These are phyloP conservation scores for Dorcus parallelipipedus DNA, from an alignment of 2,888 invertebrate genomes.

Conservation along the genomic window DNA sequence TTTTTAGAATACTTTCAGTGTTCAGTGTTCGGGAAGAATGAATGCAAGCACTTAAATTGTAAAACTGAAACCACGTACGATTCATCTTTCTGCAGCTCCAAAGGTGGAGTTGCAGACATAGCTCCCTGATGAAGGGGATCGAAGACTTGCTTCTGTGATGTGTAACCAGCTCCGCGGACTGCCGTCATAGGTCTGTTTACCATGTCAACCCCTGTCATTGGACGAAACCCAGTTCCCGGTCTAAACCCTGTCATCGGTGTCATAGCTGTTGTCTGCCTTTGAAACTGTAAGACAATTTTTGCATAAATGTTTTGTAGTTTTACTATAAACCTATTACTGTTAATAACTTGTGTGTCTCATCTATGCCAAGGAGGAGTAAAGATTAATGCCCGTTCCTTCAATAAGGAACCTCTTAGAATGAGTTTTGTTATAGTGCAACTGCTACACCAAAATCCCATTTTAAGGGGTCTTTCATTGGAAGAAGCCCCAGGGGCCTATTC, in stretches of 20 bases:
- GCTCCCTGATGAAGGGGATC: constrained; percentile 73
- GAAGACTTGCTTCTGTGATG: constrained; percentile 69
- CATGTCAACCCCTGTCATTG: constrained; percentile 43
- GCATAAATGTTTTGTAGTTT: background rate
- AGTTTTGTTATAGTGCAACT: no score
- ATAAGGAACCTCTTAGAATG: no score
- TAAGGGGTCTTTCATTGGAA: no score
- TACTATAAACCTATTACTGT: no score
- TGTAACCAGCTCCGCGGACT: constrained; percentile 93
- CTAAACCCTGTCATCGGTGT: constrained; percentile 33
- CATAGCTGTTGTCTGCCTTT: constrained; percentile 44
- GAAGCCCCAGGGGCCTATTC: no score
- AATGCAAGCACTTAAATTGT: background rate
- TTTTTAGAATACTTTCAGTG: no score
- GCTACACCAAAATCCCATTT: no score
- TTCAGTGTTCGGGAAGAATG: background rate
- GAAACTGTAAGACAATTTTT: constrained; percentile 37
- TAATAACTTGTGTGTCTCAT: no score
- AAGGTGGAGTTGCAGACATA: constrained; percentile 55
- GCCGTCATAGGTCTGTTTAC: constrained; percentile 87
- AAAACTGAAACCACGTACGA: constrained; percentile 53
- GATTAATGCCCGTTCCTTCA: no score
- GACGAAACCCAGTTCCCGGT: constrained; percentile 48
- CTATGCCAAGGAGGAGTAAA: no score
- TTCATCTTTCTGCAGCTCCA: constrained; percentile 74